These are phyloP conservation scores for Miichthys miiuy DNA, from an alignment of 2,797 vertebrate genomes.

Conservation along the genomic window DNA sequence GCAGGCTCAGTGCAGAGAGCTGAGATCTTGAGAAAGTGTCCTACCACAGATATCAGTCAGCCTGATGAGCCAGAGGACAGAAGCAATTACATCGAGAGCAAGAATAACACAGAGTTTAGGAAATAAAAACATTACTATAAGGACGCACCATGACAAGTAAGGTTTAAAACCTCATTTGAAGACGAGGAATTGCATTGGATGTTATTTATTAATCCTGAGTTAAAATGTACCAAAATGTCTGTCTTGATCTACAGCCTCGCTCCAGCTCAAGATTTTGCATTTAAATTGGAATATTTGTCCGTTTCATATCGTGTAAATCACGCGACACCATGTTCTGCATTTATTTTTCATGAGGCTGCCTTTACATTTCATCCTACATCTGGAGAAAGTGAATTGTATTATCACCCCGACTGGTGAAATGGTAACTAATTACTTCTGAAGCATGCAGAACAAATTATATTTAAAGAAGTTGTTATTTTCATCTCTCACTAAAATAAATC, in stretches of 20 bases:
- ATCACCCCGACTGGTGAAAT: constrained; percentile 42
- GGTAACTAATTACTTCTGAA: constrained; percentile 49
- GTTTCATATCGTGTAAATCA: constrained; percentile 78
- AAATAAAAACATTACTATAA: constrained; percentile 85
- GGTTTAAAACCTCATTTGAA: constrained; percentile 83
- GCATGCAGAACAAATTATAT: constrained; percentile 58
- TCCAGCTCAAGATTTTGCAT: constrained; percentile 80
- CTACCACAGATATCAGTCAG: constrained; percentile 79
- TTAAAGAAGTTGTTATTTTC: constrained; percentile 63
- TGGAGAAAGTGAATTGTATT: constrained; percentile 67
- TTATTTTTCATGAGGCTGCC: constrained; percentile 75
- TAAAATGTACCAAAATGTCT: constrained; percentile 73
- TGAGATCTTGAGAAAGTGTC: constrained; percentile 73
- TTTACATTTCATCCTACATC: constrained; percentile 62
- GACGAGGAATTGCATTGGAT: constrained; percentile 78
- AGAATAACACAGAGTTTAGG: constrained; percentile 83
- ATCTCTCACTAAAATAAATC: constrained; percentile 45
- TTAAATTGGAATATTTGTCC: constrained; percentile 86
- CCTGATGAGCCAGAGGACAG: constrained; percentile 82
- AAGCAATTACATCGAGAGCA: constrained; percentile 82
- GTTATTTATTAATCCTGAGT: constrained; percentile 81
- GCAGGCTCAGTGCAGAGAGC: constrained; percentile 29
- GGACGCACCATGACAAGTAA: constrained; percentile 63
- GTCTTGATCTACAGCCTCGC: constrained; percentile 76
- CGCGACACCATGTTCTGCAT: constrained; percentile 67